These are phyloP conservation scores for Dufourea novaeangliae DNA, from an alignment of 1,140 invertebrate species.

Conservation along the genomic window DNA sequence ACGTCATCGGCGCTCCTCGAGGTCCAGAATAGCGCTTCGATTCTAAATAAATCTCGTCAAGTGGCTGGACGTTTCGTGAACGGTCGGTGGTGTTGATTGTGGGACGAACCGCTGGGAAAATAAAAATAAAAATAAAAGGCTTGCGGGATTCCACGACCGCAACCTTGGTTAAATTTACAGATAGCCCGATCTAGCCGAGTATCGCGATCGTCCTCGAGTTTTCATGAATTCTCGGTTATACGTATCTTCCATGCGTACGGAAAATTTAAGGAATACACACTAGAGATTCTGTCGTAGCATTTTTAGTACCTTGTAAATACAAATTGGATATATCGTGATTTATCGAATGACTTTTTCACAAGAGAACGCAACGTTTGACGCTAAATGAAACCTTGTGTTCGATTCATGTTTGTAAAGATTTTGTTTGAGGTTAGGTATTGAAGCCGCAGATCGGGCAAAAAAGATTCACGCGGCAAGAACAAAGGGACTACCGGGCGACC, in stretches of 20 bases:
- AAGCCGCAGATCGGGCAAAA: neutral
- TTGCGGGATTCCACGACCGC: neutral
- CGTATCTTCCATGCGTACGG: too few relatives aligned
- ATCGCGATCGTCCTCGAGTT: neutral
- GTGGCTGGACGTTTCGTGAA: neutral
- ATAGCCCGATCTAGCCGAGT: neutral
- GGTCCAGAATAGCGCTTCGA: constrained; percentile 31
- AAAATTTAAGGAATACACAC: too few relatives aligned
- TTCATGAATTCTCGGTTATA: neutral
- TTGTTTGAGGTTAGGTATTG: too few relatives aligned
- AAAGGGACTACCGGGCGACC: neutral
- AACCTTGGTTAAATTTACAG: constrained; percentile 33
- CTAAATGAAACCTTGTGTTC: neutral
- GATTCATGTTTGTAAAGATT: neutral
- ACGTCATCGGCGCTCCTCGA: neutral
- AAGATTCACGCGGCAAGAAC: neutral
- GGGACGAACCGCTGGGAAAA: constrained; percentile 3
- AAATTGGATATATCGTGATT: too few relatives aligned
- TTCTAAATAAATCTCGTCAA: constrained; percentile 32
- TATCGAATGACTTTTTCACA: too few relatives aligned
- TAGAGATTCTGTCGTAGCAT: too few relatives aligned
- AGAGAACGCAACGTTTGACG: too few relatives aligned
- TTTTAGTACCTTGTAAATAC: too few relatives aligned
- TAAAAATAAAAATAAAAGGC: constrained; percentile 12
- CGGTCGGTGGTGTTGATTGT: neutral